Conservation (phyloP, 2,797 vertebrate genomes). For the Pyrocephalus nanus region DNA sequence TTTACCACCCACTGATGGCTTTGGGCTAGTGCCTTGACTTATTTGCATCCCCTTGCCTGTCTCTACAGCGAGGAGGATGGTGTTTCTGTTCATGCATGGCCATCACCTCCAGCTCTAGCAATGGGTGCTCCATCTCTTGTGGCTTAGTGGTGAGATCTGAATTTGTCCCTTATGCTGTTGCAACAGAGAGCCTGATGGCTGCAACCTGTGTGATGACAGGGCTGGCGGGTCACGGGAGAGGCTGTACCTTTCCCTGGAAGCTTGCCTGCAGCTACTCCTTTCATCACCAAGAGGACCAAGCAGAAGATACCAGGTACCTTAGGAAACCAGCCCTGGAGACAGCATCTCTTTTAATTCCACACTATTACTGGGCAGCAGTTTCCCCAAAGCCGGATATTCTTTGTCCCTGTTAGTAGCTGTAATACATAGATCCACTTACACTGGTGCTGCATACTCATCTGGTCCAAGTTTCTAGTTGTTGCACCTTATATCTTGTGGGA, state of each 20-base stretch:
- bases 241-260: not conserved
- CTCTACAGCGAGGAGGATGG: not conserved
- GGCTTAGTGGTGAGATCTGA: not conserved
- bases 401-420: not conserved
- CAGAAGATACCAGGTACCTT: not conserved
- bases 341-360: not conserved
- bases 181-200: not conserved
- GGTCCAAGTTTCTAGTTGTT: not conserved
- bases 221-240: rapidly evolving
- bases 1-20: not conserved
- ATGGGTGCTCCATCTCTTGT: not conserved
- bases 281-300: not conserved
- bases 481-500: slow-evolving; percentile 16
- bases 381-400: not conserved
- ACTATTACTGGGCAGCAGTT: not conserved
- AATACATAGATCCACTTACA: not conserved
- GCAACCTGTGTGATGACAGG: not conserved
- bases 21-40: not conserved
- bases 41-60: not conserved
- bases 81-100: not conserved
- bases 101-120: not conserved
- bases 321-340: not conserved
- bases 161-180: not conserved
- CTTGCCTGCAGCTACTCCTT: not conserved
- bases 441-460: not conserved